Evolutionary conservation across 2,113 vertebrate genomes (phyloP).

Genomic region (Zosterops lateralis): DNA sequence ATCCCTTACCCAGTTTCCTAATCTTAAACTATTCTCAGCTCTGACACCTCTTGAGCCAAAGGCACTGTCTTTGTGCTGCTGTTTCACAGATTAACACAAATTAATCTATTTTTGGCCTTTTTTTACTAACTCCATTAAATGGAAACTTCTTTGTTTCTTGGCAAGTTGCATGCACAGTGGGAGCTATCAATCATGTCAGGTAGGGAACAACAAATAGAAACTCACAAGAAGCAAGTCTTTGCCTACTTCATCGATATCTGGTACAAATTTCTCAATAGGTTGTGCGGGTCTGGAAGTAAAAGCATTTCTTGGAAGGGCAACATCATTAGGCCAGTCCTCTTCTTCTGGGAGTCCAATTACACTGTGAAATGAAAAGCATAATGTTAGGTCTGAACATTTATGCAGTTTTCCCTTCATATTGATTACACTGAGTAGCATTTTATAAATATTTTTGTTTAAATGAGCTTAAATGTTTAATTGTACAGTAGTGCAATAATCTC

Average conservation of each 20-base stretch:
- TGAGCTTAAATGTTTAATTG: neutral
- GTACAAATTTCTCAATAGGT: conserved; percentile 88
- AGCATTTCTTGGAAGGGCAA: conserved; percentile 92
- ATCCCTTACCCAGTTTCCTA: neutral
- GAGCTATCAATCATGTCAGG: neutral
- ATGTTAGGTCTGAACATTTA: neutral
- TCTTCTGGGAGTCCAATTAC: conserved; percentile 91
- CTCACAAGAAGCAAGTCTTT: conserved; percentile 92
- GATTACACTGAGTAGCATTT: neutral
- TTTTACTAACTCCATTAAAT: neutral
- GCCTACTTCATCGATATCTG: conserved; percentile 92
- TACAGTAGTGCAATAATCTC: neutral
- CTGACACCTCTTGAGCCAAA: neutral
- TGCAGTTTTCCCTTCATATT: neutral
- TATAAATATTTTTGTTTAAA: neutral
- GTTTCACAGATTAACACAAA: neutral
- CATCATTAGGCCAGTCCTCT: conserved; percentile 95
- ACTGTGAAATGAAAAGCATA: conserved; percentile 64
- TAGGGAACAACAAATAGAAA: neutral
- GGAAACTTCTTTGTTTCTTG: neutral
- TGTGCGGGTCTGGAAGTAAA: conserved; percentile 86
- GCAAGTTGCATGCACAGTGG: neutral
- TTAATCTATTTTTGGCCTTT: neutral
- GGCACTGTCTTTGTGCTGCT: neutral
- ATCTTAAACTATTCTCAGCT: neutral